Percentiles rank a stretch among this genome's conserved stretches.
Evolutionary conservation across 2,113 vertebrate genomes (phyloP).

Genomic region (Lepisosteus oculatus): DNA sequence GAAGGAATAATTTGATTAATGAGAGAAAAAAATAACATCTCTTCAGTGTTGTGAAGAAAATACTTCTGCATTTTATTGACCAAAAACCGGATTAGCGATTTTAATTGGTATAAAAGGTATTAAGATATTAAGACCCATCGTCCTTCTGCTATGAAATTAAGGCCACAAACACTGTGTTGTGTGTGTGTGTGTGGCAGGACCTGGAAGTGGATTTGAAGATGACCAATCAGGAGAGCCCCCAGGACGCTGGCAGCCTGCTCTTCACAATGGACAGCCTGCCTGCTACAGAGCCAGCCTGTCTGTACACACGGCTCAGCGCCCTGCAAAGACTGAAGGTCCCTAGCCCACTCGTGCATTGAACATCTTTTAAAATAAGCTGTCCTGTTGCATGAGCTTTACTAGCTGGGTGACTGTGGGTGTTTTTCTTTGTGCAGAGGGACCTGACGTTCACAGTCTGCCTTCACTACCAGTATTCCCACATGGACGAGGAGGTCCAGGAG

Average conservation of each 20-base stretch:
- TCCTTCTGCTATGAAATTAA: no score
- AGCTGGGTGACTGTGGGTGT: not conserved
- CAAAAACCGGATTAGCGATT: no score
- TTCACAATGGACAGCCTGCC: slow-evolving; percentile 42
- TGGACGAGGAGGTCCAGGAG: slow-evolving; percentile 77
- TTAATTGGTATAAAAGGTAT: no score
- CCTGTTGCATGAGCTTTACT: not conserved
- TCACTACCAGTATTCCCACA: slow-evolving; percentile 67
- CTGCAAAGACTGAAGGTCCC: slow-evolving; percentile 76
- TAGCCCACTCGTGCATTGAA: slow-evolving; percentile 16
- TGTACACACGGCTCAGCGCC: slow-evolving; percentile 71
- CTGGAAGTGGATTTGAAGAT: slow-evolving; percentile 74
- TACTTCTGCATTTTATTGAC: no score
- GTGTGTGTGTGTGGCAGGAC: slow-evolving; percentile 51
- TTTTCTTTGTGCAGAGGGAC: slow-evolving; percentile 57
- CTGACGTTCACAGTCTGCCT: slow-evolving; percentile 73
- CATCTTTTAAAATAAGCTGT: not conserved
- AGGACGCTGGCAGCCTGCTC: slow-evolving; percentile 69
- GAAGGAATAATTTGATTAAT: no score
- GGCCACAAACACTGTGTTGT: no score
- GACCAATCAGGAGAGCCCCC: slow-evolving; percentile 70
- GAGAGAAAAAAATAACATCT: no score
- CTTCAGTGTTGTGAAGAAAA: no score
- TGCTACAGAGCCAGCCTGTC: slow-evolving; percentile 53
- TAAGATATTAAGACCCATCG: no score